Conservation (phyloP, 2,888 invertebrate genomes). For the Agrotis exclamationis region DNA sequence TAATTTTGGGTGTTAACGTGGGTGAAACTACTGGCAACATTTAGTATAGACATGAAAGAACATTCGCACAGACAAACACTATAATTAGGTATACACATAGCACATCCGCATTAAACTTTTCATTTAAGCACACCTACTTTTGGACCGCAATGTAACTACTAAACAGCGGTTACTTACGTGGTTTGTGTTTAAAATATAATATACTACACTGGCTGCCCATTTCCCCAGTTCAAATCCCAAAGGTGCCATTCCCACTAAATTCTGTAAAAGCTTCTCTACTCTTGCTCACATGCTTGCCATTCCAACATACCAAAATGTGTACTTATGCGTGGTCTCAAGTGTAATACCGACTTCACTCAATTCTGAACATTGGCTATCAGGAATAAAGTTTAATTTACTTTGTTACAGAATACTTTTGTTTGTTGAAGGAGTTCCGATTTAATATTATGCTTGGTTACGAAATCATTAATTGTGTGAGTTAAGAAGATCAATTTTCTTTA, state of each 20-base stretch:
- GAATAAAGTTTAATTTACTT: constrained; percentile 46
- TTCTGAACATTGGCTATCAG: constrained; percentile 20
- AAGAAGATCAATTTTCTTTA: constrained; percentile 56
- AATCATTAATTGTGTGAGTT: constrained; percentile 46
- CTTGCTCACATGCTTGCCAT: constrained; percentile 67
- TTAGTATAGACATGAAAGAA: no score
- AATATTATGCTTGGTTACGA: constrained; percentile 48
- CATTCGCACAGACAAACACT: neutral
- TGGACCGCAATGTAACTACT: constrained; percentile 54
- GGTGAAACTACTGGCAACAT: no score
- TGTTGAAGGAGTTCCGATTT: constrained; percentile 46
- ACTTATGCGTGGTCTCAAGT: constrained; percentile 56
- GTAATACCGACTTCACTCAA: constrained; percentile 23
- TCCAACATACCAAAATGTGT: constrained; percentile 66
- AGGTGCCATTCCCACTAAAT: constrained; percentile 73
- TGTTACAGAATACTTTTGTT: constrained; percentile 53
- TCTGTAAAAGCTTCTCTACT: constrained; percentile 73
- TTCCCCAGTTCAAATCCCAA: constrained; percentile 64
- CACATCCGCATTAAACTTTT: constrained; percentile 48
- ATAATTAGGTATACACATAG: constrained; percentile 13
- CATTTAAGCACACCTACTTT: constrained; percentile 39
- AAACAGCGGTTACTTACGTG: constrained; percentile 60
- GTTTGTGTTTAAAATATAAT: constrained; percentile 64
- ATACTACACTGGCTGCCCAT: constrained; percentile 49
- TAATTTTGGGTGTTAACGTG: no score